Evolutionary conservation across 2,113 vertebrate species (phyloP), one percentile per base, ranked within the genome.

Genomic region (Periophthalmodon schlosseri): DNA sequence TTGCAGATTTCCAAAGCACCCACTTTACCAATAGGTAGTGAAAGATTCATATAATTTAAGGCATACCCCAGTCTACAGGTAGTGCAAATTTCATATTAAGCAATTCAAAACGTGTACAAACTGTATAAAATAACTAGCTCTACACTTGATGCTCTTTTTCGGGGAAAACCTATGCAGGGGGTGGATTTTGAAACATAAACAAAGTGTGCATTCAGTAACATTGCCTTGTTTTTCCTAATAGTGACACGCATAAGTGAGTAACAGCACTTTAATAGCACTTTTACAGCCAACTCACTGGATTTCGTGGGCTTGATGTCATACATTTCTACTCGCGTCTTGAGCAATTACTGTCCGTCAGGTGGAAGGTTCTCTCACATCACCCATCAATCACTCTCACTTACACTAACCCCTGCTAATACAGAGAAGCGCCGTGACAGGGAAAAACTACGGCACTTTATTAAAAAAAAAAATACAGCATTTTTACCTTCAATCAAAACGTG

Each of bases 401-500:
- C 50, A 69, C 47, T 68, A 0, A 68, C 60, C 73, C 44, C 65
- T 75, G 75, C 79, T 75, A 39, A 74, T 47, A 20, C 63, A 44
- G 50, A 70, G 65, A 67, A 79, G 23, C 72, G 28, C 39, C 5
- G 49, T 69, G 36, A 73, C 75, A 67, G 60, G n/a, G 6, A 64
- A 64, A 24, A 63, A 61, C 2, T 16, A 13, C 16, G 28, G 5
- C 58, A 9, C 20, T 5, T 11, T 33, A 7, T 5, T 2, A 46
- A 8, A 64, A 46, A 5, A 64, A 52, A 57, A 71, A 3, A 69
- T 6, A 15, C 15, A 52, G 2, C 1, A 60, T 10, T 68, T 76
- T 84, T 82, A 90, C 88, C 86, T 78, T 23, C 4, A 50, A 39
- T 77, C 14, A 57, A 71, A 78, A 54, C 54, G 76, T 23, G 0